Evolutionary conservation across 2,797 vertebrate species (phyloP).

Genomic region (Perodicticus potto): DNA sequence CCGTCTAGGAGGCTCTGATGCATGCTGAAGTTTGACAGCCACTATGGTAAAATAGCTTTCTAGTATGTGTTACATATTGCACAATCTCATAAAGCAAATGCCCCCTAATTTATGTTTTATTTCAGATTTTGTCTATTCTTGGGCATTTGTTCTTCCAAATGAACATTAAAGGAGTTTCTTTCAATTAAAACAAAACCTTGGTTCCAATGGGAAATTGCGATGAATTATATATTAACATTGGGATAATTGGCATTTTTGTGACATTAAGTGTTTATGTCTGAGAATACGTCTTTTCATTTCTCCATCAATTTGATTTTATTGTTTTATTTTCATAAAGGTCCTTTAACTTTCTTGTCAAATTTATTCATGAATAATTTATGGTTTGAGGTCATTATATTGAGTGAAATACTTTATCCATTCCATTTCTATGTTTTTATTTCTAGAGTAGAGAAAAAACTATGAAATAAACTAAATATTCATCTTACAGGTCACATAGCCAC

Average conservation of each 20-base stretch:
- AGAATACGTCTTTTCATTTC: constrained; percentile 26
- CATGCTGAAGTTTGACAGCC: not conserved
- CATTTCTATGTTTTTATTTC: constrained; percentile 22
- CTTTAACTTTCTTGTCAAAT: constrained; percentile 49
- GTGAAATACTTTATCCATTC: constrained; percentile 31
- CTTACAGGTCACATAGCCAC: not conserved
- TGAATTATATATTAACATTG: constrained; percentile 19
- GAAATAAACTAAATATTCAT: not conserved
- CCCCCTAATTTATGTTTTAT: not conserved
- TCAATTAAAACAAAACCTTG: not conserved
- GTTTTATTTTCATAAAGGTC: constrained; percentile 18
- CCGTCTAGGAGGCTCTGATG: not conserved
- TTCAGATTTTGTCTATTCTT: not conserved
- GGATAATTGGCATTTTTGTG: constrained; percentile 16
- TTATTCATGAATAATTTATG: constrained; percentile 55
- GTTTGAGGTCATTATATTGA: not conserved
- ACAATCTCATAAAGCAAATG: not conserved
- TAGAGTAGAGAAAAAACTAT: not conserved
- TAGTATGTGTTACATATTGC: too few species aligned
- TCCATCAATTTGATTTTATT: constrained; percentile 39
- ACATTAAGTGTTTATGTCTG: constrained; percentile 35
- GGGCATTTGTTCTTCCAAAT: constrained; percentile 18
- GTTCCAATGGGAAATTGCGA: not conserved
- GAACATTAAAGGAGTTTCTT: not conserved
- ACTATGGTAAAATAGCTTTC: not conserved